Percentiles rank a stretch among this genome's conserved stretches.
Evolutionary conservation across 2,113 vertebrate genomes (phyloP).

Genomic region (Urocolius indicus): DNA sequence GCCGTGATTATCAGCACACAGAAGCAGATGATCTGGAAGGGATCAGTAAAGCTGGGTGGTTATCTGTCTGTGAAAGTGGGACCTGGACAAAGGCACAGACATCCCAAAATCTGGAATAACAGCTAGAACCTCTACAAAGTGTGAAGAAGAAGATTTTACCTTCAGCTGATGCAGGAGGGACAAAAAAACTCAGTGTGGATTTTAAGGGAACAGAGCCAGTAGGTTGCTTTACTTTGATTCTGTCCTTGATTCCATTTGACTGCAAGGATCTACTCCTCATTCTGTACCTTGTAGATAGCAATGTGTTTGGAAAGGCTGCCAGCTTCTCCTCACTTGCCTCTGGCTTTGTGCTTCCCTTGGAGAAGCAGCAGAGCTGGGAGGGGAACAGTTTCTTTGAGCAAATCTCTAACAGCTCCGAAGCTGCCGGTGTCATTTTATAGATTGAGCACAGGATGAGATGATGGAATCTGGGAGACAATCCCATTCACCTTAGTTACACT

Average conservation of each 20-base stretch:
- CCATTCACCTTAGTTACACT: neutral
- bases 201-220: neutral
- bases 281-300: neutral
- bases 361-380: neutral
- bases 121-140: neutral
- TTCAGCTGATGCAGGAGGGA: neutral
- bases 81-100: neutral
- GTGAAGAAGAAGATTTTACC: neutral
- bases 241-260: neutral
- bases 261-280: neutral
- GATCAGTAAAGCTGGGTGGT: neutral
- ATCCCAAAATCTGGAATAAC: neutral
- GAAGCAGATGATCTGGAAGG: neutral
- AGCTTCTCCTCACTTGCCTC: neutral
- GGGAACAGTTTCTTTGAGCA: neutral
- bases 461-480: neutral
- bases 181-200: neutral
- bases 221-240: neutral
- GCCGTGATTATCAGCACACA: neutral
- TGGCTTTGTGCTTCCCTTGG: neutral
- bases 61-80: neutral
- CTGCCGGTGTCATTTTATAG: neutral
- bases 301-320: neutral
- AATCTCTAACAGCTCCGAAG: neutral
- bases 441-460: neutral